These are phyloP conservation scores for Epinephelus awoara DNA, from an alignment of 2,797 vertebrate species.

Conservation along the genomic window DNA sequence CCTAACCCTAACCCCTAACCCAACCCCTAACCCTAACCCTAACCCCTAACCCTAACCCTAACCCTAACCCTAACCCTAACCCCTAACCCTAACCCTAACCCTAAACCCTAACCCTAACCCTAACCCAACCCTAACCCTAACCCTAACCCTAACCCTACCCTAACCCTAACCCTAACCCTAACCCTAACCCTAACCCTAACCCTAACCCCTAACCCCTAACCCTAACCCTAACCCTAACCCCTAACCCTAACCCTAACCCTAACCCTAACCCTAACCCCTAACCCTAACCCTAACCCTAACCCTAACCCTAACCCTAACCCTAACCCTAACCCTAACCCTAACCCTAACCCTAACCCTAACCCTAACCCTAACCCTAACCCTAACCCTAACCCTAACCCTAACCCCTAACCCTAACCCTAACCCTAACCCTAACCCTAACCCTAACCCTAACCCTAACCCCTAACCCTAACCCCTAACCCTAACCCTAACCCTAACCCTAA, in stretches of 20 bases:
- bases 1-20: too few relatives aligned
- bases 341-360: constrained; percentile 19
- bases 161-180: constrained; percentile 11
- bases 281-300: constrained; percentile 17
- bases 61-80: too few relatives aligned
- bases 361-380: constrained; percentile 6
- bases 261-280: constrained; percentile 28
- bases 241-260: constrained; percentile 13
- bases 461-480: too few relatives aligned
- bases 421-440: constrained; percentile 12
- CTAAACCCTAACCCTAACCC: too few relatives aligned
- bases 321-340: constrained; percentile 6
- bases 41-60: too few relatives aligned
- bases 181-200: constrained; percentile 18
- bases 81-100: too few relatives aligned
- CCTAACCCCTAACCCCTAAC: constrained; percentile 17
- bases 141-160: too few relatives aligned
- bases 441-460: neutral
- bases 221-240: too few relatives aligned
- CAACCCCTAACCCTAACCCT: too few relatives aligned
- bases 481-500: constrained; percentile 2
- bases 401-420: constrained; percentile 12
- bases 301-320: constrained; percentile 1
- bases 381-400: constrained; percentile 8
- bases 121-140: too few relatives aligned